A percentile compares a stretch with the other conserved stretches of the same genome.
Conservation (phyloP, 92 coral and sea anemone genomes). For the Parazoanthus darwini region DNA sequence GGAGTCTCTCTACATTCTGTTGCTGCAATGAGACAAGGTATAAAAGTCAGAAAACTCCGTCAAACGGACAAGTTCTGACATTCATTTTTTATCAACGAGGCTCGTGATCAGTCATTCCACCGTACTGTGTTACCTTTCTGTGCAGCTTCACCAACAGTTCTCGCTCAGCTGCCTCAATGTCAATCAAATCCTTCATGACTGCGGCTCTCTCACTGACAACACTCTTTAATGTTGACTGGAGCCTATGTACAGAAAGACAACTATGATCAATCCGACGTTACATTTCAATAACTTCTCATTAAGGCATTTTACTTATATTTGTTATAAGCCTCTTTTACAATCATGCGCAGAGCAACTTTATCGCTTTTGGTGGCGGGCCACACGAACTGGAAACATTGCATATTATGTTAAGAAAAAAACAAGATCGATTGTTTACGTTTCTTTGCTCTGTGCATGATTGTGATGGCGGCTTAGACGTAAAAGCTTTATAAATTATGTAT, state of each 20-base stretch:
- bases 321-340: too few relatives aligned
- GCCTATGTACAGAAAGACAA: constrained; percentile 43
- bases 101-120: not conserved
- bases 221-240: constrained; percentile 64
- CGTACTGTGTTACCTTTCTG: constrained; percentile 63
- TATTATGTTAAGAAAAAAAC: too few relatives aligned
- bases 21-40: constrained; percentile 50
- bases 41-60: not conserved
- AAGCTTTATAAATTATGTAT: not conserved
- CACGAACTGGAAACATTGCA: too few relatives aligned
- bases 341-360: too few relatives aligned
- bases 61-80: not conserved
- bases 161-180: constrained; percentile 83
- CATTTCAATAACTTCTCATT: not conserved
- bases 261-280: not conserved
- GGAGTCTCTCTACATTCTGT: constrained; percentile 67
- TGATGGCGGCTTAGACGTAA: too few relatives aligned
- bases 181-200: constrained; percentile 75
- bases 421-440: too few relatives aligned
- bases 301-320: too few relatives aligned
- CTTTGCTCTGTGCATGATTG: too few relatives aligned
- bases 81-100: not conserved
- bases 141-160: constrained; percentile 70
- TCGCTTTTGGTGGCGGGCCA: too few relatives aligned
- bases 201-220: constrained; percentile 71